Evolutionary conservation across 2,113 vertebrate species (phyloP).

Genomic region (Pluvianellus socialis): DNA sequence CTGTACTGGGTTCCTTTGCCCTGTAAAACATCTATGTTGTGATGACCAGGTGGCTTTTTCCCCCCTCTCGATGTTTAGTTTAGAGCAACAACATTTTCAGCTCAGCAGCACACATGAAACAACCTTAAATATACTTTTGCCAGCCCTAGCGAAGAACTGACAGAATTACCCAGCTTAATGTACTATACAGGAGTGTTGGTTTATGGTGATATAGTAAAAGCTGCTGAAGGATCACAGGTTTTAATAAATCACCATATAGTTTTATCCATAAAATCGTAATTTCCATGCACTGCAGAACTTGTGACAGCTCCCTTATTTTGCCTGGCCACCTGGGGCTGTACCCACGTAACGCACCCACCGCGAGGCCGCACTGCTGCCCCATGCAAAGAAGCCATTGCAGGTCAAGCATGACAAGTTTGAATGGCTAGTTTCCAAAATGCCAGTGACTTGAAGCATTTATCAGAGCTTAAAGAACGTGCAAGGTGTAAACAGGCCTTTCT

Average conservation of each 20-base stretch:
- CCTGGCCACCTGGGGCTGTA: neutral
- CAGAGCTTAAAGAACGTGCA: neutral
- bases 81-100: neutral
- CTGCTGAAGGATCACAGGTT: conserved; percentile 39
- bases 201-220: conserved; percentile 58
- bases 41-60: neutral
- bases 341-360: neutral
- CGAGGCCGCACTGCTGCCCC: fast-evolving
- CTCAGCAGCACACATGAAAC: neutral
- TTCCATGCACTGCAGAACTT: neutral
- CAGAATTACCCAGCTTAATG: conserved; percentile 41
- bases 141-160: neutral
- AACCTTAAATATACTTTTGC: neutral
- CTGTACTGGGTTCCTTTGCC: fast-evolving
- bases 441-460: neutral
- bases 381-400: neutral
- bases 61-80: neutral
- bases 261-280: conserved; percentile 43
- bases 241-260: conserved; percentile 61
- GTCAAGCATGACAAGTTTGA: neutral
- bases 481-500: neutral
- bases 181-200: conserved; percentile 16
- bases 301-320: neutral
- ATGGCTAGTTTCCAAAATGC: neutral
- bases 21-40: neutral